Conservation (phyloP, 2,888 invertebrate species). For the Lepidochitona cinerea region DNA sequence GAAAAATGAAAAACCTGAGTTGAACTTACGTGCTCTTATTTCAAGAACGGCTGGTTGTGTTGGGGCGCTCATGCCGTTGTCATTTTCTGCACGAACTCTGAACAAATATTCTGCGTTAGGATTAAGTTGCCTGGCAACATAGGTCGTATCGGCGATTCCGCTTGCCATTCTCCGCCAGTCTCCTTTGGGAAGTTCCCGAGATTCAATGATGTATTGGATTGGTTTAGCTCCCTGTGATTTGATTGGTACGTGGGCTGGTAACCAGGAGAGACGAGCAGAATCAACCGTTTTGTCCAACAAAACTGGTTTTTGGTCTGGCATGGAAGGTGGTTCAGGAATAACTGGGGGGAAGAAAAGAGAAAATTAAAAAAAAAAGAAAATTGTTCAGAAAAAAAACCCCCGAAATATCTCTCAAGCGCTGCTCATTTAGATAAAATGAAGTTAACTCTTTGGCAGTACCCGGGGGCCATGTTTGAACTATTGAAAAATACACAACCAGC, state of each 20-base stretch:
- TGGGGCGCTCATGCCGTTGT: constrained; percentile 96
- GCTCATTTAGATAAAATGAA: no score
- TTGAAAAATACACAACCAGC: no score
- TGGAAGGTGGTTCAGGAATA: background rate
- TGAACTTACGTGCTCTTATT: constrained; percentile 47
- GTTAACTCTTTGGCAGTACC: no score
- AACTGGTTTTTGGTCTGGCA: constrained; percentile 38
- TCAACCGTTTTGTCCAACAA: constrained; percentile 47
- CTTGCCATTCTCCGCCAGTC: constrained; percentile 88
- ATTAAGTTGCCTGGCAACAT: constrained; percentile 75
- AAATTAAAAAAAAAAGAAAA: no score
- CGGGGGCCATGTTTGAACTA: no score
- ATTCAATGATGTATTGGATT: constrained; percentile 59
- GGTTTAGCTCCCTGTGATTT: constrained; percentile 39
- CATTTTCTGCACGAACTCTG: constrained; percentile 95
- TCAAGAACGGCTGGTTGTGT: constrained; percentile 82
- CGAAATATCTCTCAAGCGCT: no score
- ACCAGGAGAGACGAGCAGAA: constrained; percentile 55
- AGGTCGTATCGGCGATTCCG: constrained; percentile 52
- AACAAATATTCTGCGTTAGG: constrained; percentile 96
- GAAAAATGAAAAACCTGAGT: no score
- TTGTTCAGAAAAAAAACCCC: no score
- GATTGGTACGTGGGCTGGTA: constrained; percentile 52
- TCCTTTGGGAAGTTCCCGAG: constrained; percentile 86
- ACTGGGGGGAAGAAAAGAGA: no score